phyloP scores from a whole-genome alignment of 1,140 invertebrate species.

The Phocides pigmalion region DNA sequence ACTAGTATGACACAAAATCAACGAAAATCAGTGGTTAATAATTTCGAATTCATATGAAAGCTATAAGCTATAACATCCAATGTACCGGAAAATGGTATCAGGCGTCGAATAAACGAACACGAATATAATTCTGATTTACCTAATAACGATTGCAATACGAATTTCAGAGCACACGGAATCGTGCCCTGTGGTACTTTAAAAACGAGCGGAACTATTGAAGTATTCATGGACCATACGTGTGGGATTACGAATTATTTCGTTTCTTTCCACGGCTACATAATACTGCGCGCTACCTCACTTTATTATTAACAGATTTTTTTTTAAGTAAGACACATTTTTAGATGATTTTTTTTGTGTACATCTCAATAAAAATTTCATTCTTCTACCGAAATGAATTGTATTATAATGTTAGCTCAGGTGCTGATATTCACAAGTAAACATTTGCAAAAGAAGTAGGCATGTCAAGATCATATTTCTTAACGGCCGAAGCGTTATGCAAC shows the following conservation, averaged over 20 bases:
- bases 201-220: conserved; percentile 27
- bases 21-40: too few species aligned
- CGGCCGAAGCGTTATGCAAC: conserved; percentile 67
- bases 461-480: conserved; percentile 68
- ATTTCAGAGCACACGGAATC: conserved; percentile 25
- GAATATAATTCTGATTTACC: conserved; percentile 24
- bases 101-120: not conserved
- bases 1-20: too few species aligned
- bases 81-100: not conserved
- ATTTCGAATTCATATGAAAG: too few species aligned
- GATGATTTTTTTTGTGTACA: not conserved
- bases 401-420: conserved; percentile 73
- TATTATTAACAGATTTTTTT: conserved; percentile 20
- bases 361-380: conserved; percentile 25
- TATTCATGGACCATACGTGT: conserved; percentile 40
- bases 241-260: conserved; percentile 29
- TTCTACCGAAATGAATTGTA: conserved; percentile 11
- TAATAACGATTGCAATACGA: conserved; percentile 22
- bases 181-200: conserved; percentile 26
- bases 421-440: conserved; percentile 57
- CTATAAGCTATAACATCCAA: not conserved
- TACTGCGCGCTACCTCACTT: conserved; percentile 13
- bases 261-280: conserved; percentile 22
- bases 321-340: conserved; percentile 13
- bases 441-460: conserved; percentile 51